phyloP scores from a whole-genome alignment of 1,140 invertebrate genomes.

The Cotesia chilonis region DNA sequence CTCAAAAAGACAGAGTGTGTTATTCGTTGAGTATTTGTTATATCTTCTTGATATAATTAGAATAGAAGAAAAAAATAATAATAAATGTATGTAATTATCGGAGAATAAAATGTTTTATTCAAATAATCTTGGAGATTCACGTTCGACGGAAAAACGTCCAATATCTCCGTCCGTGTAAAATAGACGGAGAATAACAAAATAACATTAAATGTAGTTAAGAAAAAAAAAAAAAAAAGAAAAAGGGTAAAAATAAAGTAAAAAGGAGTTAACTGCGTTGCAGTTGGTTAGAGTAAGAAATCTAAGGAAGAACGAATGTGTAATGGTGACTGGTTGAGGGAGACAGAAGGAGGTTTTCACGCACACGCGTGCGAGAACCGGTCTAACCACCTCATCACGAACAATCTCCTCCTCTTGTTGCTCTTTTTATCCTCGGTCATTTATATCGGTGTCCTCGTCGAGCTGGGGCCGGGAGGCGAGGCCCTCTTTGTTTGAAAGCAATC shows the following conservation, averaged over 20 bases:
- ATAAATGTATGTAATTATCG: too few species aligned
- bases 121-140: too few species aligned
- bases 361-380: conserved; percentile 63
- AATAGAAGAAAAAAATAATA: too few species aligned
- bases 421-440: conserved; percentile 37
- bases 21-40: too few species aligned
- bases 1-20: too few species aligned
- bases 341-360: conserved; percentile 50
- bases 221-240: background rate
- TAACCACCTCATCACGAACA: conserved; percentile 66
- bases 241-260: background rate
- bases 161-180: background rate
- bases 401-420: conserved; percentile 62
- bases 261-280: conserved; percentile 7
- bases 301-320: conserved; percentile 17
- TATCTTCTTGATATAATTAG: too few species aligned
- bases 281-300: conserved; percentile 24
- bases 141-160: too few species aligned
- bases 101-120: too few species aligned
- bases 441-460: conserved; percentile 28
- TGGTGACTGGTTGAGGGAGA: conserved; percentile 23
- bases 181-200: conserved; percentile 13
- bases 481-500: conserved; percentile 55
- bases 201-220: background rate
- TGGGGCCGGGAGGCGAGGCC: conserved; percentile 17